Evolutionary conservation across 2,113 vertebrate species (phyloP).

Genomic region (Butorides virescens): DNA sequence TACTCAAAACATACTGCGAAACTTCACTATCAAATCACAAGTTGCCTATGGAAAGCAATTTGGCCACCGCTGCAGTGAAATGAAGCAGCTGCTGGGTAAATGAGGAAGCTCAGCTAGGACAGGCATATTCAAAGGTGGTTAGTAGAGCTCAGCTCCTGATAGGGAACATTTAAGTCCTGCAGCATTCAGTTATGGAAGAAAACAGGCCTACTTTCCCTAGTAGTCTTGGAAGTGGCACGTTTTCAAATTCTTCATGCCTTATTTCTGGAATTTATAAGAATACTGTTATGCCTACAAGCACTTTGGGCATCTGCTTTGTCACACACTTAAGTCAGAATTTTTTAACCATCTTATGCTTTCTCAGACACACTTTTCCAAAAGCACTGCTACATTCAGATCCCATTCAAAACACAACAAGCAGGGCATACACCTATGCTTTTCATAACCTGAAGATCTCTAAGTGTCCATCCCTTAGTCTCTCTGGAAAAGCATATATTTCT

Average conservation of each 20-base stretch:
- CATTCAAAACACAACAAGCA: background rate
- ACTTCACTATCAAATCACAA: background rate
- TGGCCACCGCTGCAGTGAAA: background rate
- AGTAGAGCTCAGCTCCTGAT: background rate
- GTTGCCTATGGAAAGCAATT: background rate
- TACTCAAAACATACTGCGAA: background rate
- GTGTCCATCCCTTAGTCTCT: background rate
- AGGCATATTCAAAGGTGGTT: background rate
- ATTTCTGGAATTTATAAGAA: background rate
- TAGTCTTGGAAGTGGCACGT: background rate
- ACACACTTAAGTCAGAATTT: no score
- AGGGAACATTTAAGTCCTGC: background rate
- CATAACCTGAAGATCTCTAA: background rate
- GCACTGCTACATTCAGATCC: background rate
- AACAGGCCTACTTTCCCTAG: background rate
- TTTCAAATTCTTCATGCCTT: background rate
- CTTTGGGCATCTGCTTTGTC: background rate
- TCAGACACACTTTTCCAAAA: background rate
- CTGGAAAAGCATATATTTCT: background rate
- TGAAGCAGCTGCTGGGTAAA: background rate
- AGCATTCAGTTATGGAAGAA: background rate
- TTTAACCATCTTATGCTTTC: background rate
- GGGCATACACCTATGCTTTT: background rate
- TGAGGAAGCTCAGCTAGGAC: background rate
- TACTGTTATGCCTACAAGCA: background rate